Conservation (phyloP, 2,888 invertebrate genomes). For the Platycheirus rosarum region DNA sequence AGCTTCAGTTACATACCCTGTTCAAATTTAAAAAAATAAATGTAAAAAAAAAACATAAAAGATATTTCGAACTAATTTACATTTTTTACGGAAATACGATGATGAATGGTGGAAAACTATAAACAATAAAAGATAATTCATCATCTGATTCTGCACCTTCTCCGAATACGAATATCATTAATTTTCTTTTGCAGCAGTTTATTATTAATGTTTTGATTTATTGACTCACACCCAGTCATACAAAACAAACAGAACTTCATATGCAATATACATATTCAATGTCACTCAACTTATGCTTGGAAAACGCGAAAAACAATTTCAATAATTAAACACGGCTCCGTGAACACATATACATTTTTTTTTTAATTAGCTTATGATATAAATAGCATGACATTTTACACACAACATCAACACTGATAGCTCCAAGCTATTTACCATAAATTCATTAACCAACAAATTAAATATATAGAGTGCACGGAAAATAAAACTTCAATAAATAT, state of each 20-base stretch:
- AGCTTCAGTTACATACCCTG: too few species aligned
- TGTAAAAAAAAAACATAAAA: too few species aligned
- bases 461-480: slow-evolving; percentile 15
- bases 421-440: slow-evolving; percentile 48
- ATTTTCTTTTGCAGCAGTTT: not conserved
- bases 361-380: slow-evolving; percentile 33
- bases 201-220: not conserved
- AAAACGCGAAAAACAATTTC: slow-evolving; percentile 2
- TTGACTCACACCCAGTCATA: not conserved
- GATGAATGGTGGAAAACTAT: too few species aligned
- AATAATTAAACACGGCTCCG: slow-evolving; percentile 40
- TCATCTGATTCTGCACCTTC: too few species aligned
- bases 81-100: too few species aligned
- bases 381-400: slow-evolving; percentile 4
- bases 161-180: too few species aligned
- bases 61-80: too few species aligned
- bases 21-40: too few species aligned
- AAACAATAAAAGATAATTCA: too few species aligned
- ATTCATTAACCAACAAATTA: slow-evolving; percentile 47
- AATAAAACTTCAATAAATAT: slow-evolving; percentile 39
- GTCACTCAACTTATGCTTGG: not conserved
- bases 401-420: not conserved
- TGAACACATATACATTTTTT: slow-evolving; percentile 1
- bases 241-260: not conserved
- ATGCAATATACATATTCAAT: not conserved